A percentile compares a stretch with the other conserved stretches of the same genome.
phyloP scores from a whole-genome alignment of 1,140 invertebrate genomes.

The Danaus plexippus region DNA sequence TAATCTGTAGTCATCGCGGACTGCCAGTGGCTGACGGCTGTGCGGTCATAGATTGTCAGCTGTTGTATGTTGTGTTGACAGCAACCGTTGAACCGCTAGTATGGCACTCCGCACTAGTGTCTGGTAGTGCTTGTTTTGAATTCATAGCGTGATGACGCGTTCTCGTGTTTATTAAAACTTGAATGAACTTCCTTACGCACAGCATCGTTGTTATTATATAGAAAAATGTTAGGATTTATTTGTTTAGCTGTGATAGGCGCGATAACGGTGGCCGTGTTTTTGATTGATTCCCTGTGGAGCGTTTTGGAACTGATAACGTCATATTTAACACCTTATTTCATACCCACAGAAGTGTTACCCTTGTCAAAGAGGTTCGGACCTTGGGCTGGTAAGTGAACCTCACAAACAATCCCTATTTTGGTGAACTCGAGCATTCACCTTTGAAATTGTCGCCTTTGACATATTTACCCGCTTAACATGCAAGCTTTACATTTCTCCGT shows the following conservation, averaged over 20 bases:
- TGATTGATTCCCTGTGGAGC: conserved; percentile 70
- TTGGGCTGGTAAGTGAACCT: conserved; percentile 70
- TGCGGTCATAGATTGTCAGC: too few species aligned
- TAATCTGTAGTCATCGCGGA: too few species aligned
- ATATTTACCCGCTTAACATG: conserved; percentile 12
- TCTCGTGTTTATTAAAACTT: too few species aligned
- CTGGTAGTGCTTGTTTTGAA: conserved; percentile 6
- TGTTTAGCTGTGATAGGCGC: conserved; percentile 58
- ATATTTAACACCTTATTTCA: conserved; percentile 72
- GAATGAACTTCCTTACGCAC: too few species aligned
- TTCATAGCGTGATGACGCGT: conserved; percentile 21
- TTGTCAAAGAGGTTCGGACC: conserved; percentile 71
- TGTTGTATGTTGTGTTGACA: too few species aligned
- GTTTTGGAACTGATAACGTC: conserved; percentile 63
- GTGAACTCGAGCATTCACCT: conserved; percentile 10
- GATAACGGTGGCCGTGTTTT: conserved; percentile 45
- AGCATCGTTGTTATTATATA: background rate
- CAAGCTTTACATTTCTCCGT: conserved; percentile 12
- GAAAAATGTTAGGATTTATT: conserved; percentile 17
- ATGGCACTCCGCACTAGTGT: too few species aligned
- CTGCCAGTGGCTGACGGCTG: too few species aligned
- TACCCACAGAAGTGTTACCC: conserved; percentile 68
- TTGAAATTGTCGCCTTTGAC: conserved; percentile 19
- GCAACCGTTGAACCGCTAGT: too few species aligned
- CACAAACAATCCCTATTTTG: background rate